A percentile compares a stretch with the other conserved stretches of the same genome.
Evolutionary conservation across 2,113 vertebrate species (phyloP).

Genomic region (Podocnemis expansa): DNA sequence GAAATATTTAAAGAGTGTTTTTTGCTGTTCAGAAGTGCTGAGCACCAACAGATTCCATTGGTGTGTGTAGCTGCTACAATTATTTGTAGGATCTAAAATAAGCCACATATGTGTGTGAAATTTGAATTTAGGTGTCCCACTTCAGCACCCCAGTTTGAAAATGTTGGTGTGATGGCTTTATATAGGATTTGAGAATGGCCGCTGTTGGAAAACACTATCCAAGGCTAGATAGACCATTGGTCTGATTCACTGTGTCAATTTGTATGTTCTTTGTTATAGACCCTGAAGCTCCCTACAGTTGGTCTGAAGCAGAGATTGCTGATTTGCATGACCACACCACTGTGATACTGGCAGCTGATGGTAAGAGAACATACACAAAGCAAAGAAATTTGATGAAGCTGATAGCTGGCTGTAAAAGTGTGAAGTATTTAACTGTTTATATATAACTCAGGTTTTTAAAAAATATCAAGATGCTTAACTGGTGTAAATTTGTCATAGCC

Average conservation of each 20-base stretch:
- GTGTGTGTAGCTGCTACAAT: background rate
- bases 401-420: background rate
- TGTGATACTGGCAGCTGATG: conserved; percentile 90
- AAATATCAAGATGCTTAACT: background rate
- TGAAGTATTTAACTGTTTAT: background rate
- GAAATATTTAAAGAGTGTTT: background rate
- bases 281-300: conserved; percentile 81
- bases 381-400: background rate
- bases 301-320: conserved; percentile 89
- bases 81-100: background rate
- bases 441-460: background rate
- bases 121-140: background rate
- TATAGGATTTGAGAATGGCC: background rate
- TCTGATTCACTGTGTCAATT: background rate
- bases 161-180: background rate
- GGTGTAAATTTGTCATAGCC: background rate
- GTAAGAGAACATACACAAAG: conserved; percentile 65
- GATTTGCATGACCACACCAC: conserved; percentile 84
- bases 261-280: conserved; percentile 68
- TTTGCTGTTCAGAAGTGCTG: background rate
- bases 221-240: background rate
- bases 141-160: background rate
- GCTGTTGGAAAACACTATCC: background rate
- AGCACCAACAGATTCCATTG: background rate
- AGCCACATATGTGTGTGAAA: background rate